A percentile compares a stretch with the other conserved stretches of the same genome.
phyloP scores from a whole-genome alignment of 2,888 invertebrate species.

The Eristalis arbustorum region DNA sequence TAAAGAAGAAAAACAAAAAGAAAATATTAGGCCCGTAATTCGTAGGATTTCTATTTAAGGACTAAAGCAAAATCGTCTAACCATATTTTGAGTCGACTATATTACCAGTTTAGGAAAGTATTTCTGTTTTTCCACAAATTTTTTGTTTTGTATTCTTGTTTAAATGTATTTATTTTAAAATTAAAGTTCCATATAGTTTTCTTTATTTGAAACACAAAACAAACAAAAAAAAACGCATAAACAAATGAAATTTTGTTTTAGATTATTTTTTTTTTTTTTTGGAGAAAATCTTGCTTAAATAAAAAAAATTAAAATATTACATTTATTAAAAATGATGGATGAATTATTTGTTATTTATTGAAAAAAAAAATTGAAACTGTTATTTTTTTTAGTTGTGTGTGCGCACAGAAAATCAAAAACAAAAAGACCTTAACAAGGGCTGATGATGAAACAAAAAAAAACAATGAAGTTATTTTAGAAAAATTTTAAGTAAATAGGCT shows the following conservation, averaged over 20 bases:
- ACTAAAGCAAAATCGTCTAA: constrained; percentile 57
- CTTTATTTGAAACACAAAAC: background rate
- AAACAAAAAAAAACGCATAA: background rate
- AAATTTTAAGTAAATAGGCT: constrained; percentile 67
- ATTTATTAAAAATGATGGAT: constrained; percentile 34
- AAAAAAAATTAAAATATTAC: constrained; percentile 6
- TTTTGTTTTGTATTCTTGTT: constrained; percentile 35
- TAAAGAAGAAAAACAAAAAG: constrained; percentile 4
- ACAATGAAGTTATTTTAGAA: constrained; percentile 61
- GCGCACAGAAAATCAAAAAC: constrained; percentile 29
- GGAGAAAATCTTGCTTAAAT: constrained; percentile 9
- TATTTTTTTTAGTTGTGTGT: constrained; percentile 54
- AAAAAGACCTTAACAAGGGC: background rate
- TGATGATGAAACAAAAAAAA: constrained; percentile 5
- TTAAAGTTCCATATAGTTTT: constrained; percentile 17
- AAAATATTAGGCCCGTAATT: constrained; percentile 37
- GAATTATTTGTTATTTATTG: constrained; percentile 67
- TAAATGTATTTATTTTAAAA: constrained; percentile 44
- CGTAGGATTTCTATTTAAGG: constrained; percentile 49
- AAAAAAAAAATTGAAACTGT: constrained; percentile 34
- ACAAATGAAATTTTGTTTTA: constrained; percentile 43
- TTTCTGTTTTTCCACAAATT: constrained; percentile 45
- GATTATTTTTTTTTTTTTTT: constrained; percentile 25
- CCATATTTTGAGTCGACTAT: constrained; percentile 57
- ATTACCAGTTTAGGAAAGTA: constrained; percentile 68